phyloP scores from a whole-genome alignment of 2,888 invertebrate species.

The Onthophagus sagittarius region DNA sequence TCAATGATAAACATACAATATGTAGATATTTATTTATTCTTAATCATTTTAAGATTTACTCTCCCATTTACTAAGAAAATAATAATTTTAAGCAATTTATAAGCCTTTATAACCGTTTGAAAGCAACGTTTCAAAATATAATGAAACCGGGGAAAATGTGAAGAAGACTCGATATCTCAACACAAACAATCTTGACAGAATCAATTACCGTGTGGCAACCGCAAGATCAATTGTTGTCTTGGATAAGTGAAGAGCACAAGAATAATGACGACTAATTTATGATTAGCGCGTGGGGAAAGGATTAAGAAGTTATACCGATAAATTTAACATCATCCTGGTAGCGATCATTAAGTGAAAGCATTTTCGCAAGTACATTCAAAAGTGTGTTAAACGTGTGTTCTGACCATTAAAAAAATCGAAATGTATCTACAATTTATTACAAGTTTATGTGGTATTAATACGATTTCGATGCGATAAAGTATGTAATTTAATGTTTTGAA shows the following conservation, averaged over 20 bases:
- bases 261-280: background rate
- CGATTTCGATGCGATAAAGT: background rate
- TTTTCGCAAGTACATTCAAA: background rate
- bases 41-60: no score
- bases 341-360: background rate
- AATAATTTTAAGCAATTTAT: no score
- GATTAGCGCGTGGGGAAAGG: background rate
- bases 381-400: background rate
- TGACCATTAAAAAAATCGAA: background rate
- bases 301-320: background rate
- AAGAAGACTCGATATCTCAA: background rate
- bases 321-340: background rate
- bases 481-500: background rate
- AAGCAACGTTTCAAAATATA: no score
- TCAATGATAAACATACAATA: no score
- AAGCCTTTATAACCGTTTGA: no score
- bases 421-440: background rate
- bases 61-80: no score
- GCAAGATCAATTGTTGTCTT: background rate
- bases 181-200: background rate
- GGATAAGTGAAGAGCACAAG: background rate
- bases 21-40: no score
- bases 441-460: background rate
- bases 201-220: background rate
- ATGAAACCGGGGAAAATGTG: no score